phyloP scores from a whole-genome alignment of 2,888 invertebrate genomes.

The Pollenia labialis region DNA sequence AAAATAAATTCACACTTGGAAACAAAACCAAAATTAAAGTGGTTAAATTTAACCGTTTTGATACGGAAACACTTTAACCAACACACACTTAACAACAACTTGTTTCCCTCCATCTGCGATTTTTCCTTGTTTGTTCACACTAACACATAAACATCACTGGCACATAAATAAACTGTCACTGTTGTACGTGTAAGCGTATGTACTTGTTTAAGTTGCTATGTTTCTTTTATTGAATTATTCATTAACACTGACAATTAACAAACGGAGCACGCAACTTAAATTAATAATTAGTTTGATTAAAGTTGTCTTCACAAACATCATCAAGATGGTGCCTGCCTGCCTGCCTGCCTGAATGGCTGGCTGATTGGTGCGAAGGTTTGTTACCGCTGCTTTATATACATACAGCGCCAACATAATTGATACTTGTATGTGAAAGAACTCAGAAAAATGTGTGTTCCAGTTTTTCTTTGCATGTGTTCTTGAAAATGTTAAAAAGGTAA shows the following conservation, averaged over 20 bases:
- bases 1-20: slow-evolving; percentile 47
- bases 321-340: slow-evolving; percentile 13
- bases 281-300: slow-evolving; percentile 84
- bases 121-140: too few relatives aligned
- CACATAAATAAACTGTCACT: not conserved
- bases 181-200: not conserved
- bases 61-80: slow-evolving; percentile 46
- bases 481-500: not conserved
- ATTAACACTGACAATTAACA: slow-evolving; percentile 81
- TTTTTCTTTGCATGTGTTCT: not conserved
- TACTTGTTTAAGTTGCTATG: slow-evolving; percentile 32
- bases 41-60: slow-evolving; percentile 36
- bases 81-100: not conserved
- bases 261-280: slow-evolving; percentile 81
- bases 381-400: not conserved
- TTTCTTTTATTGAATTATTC: slow-evolving; percentile 81
- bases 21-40: slow-evolving; percentile 32
- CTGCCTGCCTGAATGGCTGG: not conserved
- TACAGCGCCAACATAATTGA: not conserved
- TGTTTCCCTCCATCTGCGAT: too few relatives aligned
- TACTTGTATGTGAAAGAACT: not conserved
- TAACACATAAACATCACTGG: not conserved
- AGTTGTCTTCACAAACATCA: slow-evolving; percentile 74
- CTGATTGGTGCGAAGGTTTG: not conserved
- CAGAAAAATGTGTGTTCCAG: not conserved